Base-by-base conservation (phyloP, 2,797 vertebrate species). In the Rhinophrynus dorsalis region DNA sequence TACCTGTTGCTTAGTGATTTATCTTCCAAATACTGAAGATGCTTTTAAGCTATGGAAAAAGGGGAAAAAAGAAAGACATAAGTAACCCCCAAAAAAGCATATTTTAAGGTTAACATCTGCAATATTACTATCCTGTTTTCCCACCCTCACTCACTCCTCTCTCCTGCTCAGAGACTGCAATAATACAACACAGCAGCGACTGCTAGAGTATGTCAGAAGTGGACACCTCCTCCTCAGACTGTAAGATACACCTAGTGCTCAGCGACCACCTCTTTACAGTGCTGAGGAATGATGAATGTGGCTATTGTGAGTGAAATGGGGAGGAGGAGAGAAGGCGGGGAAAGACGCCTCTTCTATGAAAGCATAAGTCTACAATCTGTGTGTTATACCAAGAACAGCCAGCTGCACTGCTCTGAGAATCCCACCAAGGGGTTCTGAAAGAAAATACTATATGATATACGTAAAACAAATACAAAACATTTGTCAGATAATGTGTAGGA, bases 241-340 rank as follows among this genome's bases (percentile, higher is more conserved):
- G 13, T 38, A 58, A 30, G 23, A 73, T 73, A 73, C 69, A 73
- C 70, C 62, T 66, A 66, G 48, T 38, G 27, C 42, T 18, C 21
- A 35, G 35, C 18, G 59, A 71, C 51, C 68, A 64, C 55, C 61
- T 58, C 68, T 64, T 24, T 51, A 24, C 44, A 48, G 18, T 13
- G 52, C 68, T 18, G 10, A 66, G 69, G 61, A 66, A 66, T 37
- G 62, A 73, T 73, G 62, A 73, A 73, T 73, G 70, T 73, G 47
- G 67, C 55, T 60, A 73, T 73, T 73, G 70, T 73, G 20, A 59
- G 45, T 18, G 55, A 32, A 60, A n/a, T 26, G n/a, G 35, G 47
- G 29, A 24, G 24, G 47, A 52, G 55, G 62, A 58, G 62, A 65
- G 6, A 45, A 24, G 69, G 60, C 52, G 61, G 20, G 52, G 37